phyloP scores from a whole-genome alignment of 2,797 vertebrate genomes.

The Rachycentron canadum region DNA sequence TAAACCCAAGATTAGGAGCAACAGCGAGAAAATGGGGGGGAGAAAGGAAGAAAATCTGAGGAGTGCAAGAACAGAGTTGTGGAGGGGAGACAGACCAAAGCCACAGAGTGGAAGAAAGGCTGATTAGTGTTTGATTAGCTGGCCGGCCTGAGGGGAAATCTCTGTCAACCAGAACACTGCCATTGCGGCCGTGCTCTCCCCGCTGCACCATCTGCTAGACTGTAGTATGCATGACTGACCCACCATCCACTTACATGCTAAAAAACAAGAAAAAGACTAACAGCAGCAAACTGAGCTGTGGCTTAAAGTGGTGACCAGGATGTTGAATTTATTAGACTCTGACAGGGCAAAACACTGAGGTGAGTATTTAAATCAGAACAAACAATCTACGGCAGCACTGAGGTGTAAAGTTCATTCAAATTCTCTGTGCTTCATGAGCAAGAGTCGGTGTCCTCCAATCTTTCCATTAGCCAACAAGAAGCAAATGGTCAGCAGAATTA shows the following conservation, averaged over 20 bases:
- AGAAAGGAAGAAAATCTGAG: constrained; percentile 34
- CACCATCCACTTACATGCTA: constrained; percentile 30
- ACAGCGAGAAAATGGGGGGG: constrained; percentile 29
- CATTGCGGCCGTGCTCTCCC: constrained; percentile 47
- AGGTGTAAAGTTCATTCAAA: constrained; percentile 5
- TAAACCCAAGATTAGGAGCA: constrained; percentile 50
- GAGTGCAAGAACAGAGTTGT: constrained; percentile 23
- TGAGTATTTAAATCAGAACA: neutral
- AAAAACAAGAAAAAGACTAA: constrained; percentile 6
- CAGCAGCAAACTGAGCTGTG: neutral
- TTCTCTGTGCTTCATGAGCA: constrained; percentile 14
- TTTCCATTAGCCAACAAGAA: constrained; percentile 71
- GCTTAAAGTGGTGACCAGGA: neutral
- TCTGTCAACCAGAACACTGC: constrained; percentile 47
- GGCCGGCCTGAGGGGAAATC: constrained; percentile 62
- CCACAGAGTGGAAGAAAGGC: constrained; percentile 48
- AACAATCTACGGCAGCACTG: neutral
- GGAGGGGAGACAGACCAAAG: constrained; percentile 21
- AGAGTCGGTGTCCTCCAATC: constrained; percentile 26
- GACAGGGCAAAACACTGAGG: neutral
- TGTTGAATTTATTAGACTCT: neutral
- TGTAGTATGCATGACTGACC: constrained; percentile 56
- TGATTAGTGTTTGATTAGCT: constrained; percentile 78
- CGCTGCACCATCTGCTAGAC: constrained; percentile 63
- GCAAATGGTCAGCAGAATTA: constrained; percentile 69